These are phyloP conservation scores for Elysia crispata DNA, from an alignment of 2,888 invertebrate species.

Conservation along the genomic window DNA sequence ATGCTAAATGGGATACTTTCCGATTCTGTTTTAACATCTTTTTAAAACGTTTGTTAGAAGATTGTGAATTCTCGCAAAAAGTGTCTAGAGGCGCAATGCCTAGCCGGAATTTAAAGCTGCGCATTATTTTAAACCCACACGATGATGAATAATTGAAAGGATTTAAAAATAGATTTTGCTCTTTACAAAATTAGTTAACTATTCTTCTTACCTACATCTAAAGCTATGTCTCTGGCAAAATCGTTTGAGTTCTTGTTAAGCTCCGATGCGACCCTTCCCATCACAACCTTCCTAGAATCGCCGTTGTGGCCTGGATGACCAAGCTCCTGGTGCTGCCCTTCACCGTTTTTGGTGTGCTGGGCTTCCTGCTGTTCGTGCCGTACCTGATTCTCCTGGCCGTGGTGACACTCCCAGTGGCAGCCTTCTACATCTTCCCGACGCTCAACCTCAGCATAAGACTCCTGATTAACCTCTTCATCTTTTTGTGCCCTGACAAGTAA, in stretches of 20 bases:
- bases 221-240: no score
- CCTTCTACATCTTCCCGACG: conserved; percentile 70
- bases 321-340: conserved; percentile 68
- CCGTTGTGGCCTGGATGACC: conserved; percentile 55
- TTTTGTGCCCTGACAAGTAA: conserved; percentile 56
- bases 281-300: conserved; percentile 4
- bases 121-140: no score
- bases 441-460: conserved; percentile 67
- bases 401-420: conserved; percentile 57
- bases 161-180: no score
- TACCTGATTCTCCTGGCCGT: conserved; percentile 65
- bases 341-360: conserved; percentile 56
- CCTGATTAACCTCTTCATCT: conserved; percentile 61
- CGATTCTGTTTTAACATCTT: no score
- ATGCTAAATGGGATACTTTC: no score
- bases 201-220: neutral
- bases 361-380: conserved; percentile 64
- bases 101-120: no score
- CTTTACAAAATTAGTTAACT: neutral
- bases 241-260: no score
- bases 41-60: no score
- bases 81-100: no score
- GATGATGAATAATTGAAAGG: no score
- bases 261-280: no score
- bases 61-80: no score